Evolutionary conservation across 2,888 invertebrate species (phyloP), one percentile per base, ranked within the genome.

Genomic region (Aleiodes leptofemur): DNA sequence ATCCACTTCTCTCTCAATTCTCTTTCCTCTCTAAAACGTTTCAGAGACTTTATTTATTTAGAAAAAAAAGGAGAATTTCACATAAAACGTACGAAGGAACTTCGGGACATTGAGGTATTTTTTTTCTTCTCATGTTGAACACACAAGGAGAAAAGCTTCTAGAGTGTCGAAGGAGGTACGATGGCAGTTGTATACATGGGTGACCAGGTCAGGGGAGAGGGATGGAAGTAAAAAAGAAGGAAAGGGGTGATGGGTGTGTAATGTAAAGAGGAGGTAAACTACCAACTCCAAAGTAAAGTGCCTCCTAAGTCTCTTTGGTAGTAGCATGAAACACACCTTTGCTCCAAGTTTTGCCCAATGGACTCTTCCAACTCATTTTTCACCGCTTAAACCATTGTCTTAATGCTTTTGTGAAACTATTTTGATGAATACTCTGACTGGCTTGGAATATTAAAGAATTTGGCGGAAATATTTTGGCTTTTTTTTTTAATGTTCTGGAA

Each of bases 221-320:
- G 48, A 23, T 38, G 34, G 3, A 55, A 16, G 51, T 16, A 34
- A n/a, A 50, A 69, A 56, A 55, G 23, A 64, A 74, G 57, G 72
- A 34, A 34, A 50, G 72, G 31, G 57, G 31, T 57, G 75, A 61
- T 71, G 57, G 51, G 74, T 38, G 70, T 23, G 70, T 23, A 74
- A 77, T 43, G 77, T 69, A 69, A 69, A 74, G 74, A 74, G 69
- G 53, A 53, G 38, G 69, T 71, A 72, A 69, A 74, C 56, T 72
- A 51, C 72, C 6, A 81, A 81, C 82, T 78, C 76, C 70, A 75
- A 72, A 78, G 82, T 79, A 82, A 84, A 84, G 82, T 82, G 83
- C 79, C 80, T 78, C 74, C 79, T 73, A 80, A 83, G 80, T 76
- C 68, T 34, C 71, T 57, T 16, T 38, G 61, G 61, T 61, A 48